phyloP scores from a whole-genome alignment of 2,113 vertebrate genomes.

The Proterorhinus semilunaris region DNA sequence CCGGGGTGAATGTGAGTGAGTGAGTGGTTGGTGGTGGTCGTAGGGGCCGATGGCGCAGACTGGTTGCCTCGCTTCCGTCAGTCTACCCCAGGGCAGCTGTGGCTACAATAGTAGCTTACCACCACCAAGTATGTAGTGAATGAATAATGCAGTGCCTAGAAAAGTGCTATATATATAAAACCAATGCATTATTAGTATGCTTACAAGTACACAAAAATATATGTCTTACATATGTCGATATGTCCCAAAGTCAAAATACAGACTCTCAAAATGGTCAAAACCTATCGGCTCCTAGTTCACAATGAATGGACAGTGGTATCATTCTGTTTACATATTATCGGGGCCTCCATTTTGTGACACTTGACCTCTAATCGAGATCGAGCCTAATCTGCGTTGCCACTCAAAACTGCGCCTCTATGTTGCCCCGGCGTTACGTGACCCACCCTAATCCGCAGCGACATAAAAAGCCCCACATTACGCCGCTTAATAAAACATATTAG shows the following conservation, averaged over 20 bases:
- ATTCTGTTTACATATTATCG: not conserved
- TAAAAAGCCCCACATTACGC: slow-evolving; percentile 42
- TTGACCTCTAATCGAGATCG: not conserved
- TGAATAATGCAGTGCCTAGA: too few relatives aligned
- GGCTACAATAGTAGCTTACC: too few relatives aligned
- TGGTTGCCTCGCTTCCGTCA: too few relatives aligned
- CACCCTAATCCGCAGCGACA: slow-evolving; percentile 47
- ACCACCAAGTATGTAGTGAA: too few relatives aligned
- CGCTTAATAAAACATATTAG: slow-evolving; percentile 68
- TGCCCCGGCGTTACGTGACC: slow-evolving; percentile 7
- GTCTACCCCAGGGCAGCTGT: too few relatives aligned
- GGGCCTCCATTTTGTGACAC: not conserved
- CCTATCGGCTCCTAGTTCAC: not conserved
- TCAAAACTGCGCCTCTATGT: slow-evolving; percentile 17
- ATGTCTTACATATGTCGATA: slow-evolving; percentile 3
- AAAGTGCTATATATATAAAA: too few relatives aligned
- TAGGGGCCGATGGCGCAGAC: too few relatives aligned
- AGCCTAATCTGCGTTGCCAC: not conserved
- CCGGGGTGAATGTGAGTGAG: too few relatives aligned
- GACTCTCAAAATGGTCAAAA: not conserved
- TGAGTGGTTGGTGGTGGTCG: too few relatives aligned
- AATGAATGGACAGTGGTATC: not conserved
- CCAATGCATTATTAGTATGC: too few relatives aligned
- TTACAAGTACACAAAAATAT: too few relatives aligned
- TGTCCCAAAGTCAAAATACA: slow-evolving; percentile 44